phyloP scores from a whole-genome alignment of 2,113 vertebrate genomes.

The Brachyistius frenatus region DNA sequence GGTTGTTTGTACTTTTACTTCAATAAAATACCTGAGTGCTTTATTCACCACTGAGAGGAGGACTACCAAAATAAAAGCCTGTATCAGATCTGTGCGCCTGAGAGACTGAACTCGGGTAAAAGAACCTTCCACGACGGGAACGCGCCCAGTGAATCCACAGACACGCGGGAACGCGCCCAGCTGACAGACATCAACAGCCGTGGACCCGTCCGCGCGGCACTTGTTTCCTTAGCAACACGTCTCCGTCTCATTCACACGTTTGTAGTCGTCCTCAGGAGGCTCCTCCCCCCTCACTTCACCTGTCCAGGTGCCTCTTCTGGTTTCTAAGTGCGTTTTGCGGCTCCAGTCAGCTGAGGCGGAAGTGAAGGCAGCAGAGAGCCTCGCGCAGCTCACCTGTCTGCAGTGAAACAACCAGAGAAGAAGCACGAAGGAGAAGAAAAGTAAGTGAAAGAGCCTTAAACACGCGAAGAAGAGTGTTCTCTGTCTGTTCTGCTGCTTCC shows the following conservation, averaged over 20 bases:
- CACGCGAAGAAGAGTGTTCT: too few species aligned
- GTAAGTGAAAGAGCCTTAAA: constrained; percentile 29
- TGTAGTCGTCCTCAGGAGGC: too few species aligned
- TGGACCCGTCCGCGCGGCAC: too few species aligned
- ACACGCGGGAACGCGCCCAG: constrained; percentile 11
- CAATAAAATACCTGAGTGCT: too few species aligned
- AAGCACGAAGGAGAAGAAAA: neutral
- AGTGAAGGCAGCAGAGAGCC: constrained; percentile 1
- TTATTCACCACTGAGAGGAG: too few species aligned
- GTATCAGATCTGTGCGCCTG: neutral
- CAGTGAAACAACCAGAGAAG: constrained; percentile 4
- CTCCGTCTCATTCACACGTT: too few species aligned
- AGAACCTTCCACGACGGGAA: too few species aligned
- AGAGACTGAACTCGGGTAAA: neutral
- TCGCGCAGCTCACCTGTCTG: constrained; percentile 36
- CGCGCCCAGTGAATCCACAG: neutral
- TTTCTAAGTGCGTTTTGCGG: constrained; percentile 7
- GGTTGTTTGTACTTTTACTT: too few species aligned
- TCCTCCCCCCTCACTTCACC: neutral
- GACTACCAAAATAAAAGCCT: too few species aligned
- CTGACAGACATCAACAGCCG: neutral
- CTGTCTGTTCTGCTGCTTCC: neutral
- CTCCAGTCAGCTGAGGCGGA: constrained; percentile 49
- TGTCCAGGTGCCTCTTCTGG: neutral
- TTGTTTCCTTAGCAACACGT: too few species aligned